phyloP scores from a whole-genome alignment of 1,140 invertebrate genomes.

The Pogonomyrmex californicus region DNA sequence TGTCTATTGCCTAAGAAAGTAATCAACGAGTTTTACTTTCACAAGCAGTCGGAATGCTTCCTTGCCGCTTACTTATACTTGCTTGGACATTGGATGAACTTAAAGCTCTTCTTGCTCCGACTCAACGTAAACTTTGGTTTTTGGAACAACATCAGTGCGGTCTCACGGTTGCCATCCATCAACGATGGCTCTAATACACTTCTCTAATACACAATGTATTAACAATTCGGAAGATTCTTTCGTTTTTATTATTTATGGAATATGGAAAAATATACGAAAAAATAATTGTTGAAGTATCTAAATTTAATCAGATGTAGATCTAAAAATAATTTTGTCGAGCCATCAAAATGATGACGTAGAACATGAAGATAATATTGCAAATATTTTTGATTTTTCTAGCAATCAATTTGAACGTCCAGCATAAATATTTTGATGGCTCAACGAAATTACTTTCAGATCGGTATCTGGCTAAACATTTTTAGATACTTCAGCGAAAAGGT shows the following conservation, averaged over 20 bases:
- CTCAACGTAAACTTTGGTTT: conserved; percentile 26
- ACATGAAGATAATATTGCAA: too few species aligned
- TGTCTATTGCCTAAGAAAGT: conserved; percentile 38
- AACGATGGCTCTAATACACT: background rate
- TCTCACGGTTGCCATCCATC: background rate
- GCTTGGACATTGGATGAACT: conserved; percentile 37
- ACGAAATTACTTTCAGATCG: too few species aligned
- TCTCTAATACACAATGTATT: background rate
- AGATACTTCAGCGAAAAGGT: too few species aligned
- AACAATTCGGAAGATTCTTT: background rate
- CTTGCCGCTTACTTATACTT: conserved; percentile 32
- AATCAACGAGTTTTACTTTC: conserved; percentile 47
- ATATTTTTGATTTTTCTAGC: too few species aligned
- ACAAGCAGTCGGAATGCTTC: conserved; percentile 7
- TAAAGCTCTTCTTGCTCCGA: background rate
- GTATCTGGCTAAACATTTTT: too few species aligned
- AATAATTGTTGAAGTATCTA: too few species aligned
- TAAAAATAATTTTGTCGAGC: too few species aligned
- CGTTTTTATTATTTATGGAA: background rate
- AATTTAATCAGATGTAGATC: too few species aligned
- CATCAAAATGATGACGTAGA: too few species aligned
- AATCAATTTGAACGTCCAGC: too few species aligned
- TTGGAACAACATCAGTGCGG: background rate
- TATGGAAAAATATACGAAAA: background rate
- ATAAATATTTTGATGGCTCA: too few species aligned